Evolutionary conservation across 2,888 invertebrate genomes (phyloP).

Genomic region (Apodemia duryi): DNA sequence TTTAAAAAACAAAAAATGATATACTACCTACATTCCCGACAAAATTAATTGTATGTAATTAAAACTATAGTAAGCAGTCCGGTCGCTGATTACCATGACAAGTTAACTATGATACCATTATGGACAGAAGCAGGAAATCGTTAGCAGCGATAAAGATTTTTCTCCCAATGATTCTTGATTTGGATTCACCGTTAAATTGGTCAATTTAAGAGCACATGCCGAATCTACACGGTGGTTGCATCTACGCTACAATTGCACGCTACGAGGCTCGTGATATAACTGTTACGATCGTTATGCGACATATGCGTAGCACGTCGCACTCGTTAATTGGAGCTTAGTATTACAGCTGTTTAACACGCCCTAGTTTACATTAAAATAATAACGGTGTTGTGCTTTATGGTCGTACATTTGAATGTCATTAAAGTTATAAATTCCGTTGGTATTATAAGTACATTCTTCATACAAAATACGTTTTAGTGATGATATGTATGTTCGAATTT

Average conservation of each 20-base stretch:
- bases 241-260: slow-evolving; percentile 42
- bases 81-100: neutral
- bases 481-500: too few species aligned
- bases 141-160: slow-evolving; percentile 26
- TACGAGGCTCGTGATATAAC: slow-evolving; percentile 54
- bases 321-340: slow-evolving; percentile 45
- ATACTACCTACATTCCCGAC: neutral
- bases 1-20: neutral
- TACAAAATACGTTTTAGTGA: too few species aligned
- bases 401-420: too few species aligned
- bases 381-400: slow-evolving; percentile 35
- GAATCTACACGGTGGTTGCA: slow-evolving; percentile 56
- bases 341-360: slow-evolving; percentile 35
- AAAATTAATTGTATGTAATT: neutral
- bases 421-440: too few species aligned
- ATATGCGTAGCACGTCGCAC: slow-evolving; percentile 49
- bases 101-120: slow-evolving; percentile 8
- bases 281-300: slow-evolving; percentile 43
- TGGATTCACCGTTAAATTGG: slow-evolving; percentile 71
- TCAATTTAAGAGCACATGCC: slow-evolving; percentile 56
- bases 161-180: slow-evolving; percentile 27
- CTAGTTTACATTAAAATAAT: slow-evolving; percentile 36
- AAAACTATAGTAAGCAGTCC: neutral
- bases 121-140: slow-evolving; percentile 25
- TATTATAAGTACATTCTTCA: too few species aligned